A percentile compares a stretch with the other conserved stretches of the same genome.
Conservation (phyloP, 2,113 vertebrate genomes). For the Uropsilus gracilis region DNA sequence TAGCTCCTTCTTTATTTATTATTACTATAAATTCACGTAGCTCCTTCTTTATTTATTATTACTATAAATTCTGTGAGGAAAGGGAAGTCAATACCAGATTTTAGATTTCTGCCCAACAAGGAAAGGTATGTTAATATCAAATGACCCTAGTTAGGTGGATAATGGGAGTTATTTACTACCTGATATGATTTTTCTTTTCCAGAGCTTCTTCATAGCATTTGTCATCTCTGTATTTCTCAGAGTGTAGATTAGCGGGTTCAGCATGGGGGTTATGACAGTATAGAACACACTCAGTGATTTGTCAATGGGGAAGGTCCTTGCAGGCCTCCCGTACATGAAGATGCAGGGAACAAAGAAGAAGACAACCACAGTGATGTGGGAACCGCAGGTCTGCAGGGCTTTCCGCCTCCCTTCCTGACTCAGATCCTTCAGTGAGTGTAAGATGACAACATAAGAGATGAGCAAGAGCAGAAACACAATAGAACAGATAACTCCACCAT, state of each 20-base stretch:
- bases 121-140: not conserved
- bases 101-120: not conserved
- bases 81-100: not conserved
- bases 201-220: constrained; percentile 50
- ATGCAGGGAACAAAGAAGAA: constrained; percentile 72
- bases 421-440: constrained; percentile 43
- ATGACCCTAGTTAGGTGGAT: not conserved
- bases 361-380: constrained; percentile 72
- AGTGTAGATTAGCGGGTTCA: constrained; percentile 66
- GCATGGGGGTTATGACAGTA: constrained; percentile 40
- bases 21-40: too few species aligned
- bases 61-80: not conserved
- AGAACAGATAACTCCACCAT: not conserved
- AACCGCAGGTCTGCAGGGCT: constrained; percentile 63
- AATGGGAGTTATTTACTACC: not conserved
- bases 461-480: constrained; percentile 64
- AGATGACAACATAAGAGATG: constrained; percentile 52
- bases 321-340: constrained; percentile 67
- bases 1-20: not conserved
- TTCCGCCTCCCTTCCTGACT: constrained; percentile 57
- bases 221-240: constrained; percentile 68
- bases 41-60: not conserved
- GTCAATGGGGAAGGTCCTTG: constrained; percentile 38
- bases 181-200: not conserved
- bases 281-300: constrained; percentile 52